Percentiles rank a stretch among this genome's conserved stretches.
These are phyloP conservation scores for Lepus americanus DNA, from an alignment of 2,113 vertebrate genomes.

Conservation along the genomic window DNA sequence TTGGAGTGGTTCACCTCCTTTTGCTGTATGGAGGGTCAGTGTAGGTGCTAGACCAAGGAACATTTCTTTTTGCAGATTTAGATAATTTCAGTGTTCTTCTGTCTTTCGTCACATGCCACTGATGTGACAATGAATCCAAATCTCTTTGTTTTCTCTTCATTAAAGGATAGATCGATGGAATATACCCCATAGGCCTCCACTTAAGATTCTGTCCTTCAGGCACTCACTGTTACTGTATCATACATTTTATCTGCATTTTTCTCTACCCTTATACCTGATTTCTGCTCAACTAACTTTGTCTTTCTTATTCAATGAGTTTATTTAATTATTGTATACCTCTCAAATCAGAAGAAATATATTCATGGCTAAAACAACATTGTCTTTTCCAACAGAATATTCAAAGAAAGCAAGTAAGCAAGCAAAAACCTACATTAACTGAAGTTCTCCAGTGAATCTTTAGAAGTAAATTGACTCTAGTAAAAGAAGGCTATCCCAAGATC, in stretches of 20 bases:
- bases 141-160: neutral
- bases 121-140: neutral
- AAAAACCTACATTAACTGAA: neutral
- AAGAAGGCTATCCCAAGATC: neutral
- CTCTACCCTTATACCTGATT: neutral
- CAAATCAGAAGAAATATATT: neutral
- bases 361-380: neutral
- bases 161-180: neutral
- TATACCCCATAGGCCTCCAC: neutral
- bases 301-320: neutral
- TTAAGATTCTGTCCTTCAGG: neutral
- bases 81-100: neutral
- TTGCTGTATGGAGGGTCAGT: neutral
- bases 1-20: neutral
- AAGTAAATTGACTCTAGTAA: neutral
- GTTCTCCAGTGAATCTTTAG: neutral
- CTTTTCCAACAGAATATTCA: neutral
- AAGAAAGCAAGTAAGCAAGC: neutral
- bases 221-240: neutral
- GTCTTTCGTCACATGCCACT: neutral
- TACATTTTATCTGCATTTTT: neutral
- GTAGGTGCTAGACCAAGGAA: neutral
- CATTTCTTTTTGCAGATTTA: neutral
- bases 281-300: neutral
- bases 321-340: neutral